Conservation (phyloP, 2,888 invertebrate genomes). For the Perizoma affinitatum region DNA sequence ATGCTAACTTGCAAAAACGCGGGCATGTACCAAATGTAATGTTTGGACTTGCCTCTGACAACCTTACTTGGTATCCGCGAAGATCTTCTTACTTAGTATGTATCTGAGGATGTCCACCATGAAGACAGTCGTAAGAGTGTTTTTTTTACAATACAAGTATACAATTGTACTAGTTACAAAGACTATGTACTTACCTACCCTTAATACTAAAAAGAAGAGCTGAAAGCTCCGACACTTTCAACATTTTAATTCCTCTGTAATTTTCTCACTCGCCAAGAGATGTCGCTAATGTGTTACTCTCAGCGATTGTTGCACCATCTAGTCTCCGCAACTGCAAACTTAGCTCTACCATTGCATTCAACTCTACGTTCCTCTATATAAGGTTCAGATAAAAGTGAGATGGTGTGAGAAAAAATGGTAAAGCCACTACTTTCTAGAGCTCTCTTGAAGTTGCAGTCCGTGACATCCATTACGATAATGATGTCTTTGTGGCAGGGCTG, state of each 20-base stretch:
- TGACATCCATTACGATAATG: constrained; percentile 82
- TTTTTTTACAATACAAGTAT: no score
- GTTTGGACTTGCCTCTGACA: no score
- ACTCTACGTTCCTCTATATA: constrained; percentile 34
- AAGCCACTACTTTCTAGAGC: constrained; percentile 67
- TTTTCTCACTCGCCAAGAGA: constrained; percentile 78
- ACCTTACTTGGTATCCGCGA: no score
- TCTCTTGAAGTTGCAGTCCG: constrained; percentile 77
- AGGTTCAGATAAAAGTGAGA: constrained; percentile 40
- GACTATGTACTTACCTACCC: constrained; percentile 1
- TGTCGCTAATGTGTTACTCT: constrained; percentile 81
- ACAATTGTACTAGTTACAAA: background rate
- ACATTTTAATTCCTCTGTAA: constrained; percentile 72
- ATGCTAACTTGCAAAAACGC: no score
- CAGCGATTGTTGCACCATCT: constrained; percentile 72
- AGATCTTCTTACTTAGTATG: no score
- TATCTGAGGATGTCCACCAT: no score
- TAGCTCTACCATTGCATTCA: constrained; percentile 30
- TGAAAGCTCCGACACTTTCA: constrained; percentile 60
- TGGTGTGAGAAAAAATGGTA: constrained; percentile 41
- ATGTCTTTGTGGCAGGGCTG: constrained; percentile 72
- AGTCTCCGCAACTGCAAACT: constrained; percentile 56
- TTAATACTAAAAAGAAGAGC: constrained; percentile 34
- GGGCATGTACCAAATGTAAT: no score
- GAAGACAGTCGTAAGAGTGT: no score